A percentile compares a stretch with the other conserved stretches of the same genome.
Conservation (phyloP, 2,888 invertebrate species). For the Apoda limacodes region DNA sequence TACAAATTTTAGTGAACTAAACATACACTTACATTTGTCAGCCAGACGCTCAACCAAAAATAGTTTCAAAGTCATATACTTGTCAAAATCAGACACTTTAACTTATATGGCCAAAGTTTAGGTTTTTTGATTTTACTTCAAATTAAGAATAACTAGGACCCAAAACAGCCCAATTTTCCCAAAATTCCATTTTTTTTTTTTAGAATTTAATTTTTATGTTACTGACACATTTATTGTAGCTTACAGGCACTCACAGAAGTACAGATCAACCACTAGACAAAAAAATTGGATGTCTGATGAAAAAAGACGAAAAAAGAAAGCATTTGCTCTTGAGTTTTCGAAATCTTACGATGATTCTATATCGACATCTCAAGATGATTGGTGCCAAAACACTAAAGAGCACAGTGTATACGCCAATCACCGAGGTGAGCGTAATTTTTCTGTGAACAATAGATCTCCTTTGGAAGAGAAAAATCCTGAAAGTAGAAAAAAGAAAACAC, state of each 20-base stretch:
- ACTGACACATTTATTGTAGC: slow-evolving; percentile 31
- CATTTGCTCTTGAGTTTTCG: slow-evolving; percentile 81
- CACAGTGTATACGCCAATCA: slow-evolving; percentile 31
- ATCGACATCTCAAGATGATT: slow-evolving; percentile 61
- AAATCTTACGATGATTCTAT: slow-evolving; percentile 69
- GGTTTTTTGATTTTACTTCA: too few relatives aligned
- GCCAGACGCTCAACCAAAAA: too few relatives aligned
- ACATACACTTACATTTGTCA: too few relatives aligned
- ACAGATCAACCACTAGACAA: slow-evolving; percentile 49
- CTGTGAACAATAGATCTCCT: slow-evolving; percentile 41
- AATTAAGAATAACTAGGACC: too few relatives aligned
- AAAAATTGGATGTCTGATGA: slow-evolving; percentile 77
- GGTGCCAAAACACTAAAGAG: slow-evolving; percentile 48
- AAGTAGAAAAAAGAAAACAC: slow-evolving; percentile 56
- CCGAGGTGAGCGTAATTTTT: slow-evolving; percentile 39
- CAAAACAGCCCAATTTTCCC: neutral
- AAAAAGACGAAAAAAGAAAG: slow-evolving; percentile 77
- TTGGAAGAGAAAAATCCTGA: slow-evolving; percentile 48
- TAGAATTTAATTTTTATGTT: slow-evolving; percentile 5
- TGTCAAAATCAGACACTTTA: too few relatives aligned
- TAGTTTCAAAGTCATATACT: too few relatives aligned
- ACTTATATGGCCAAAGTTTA: too few relatives aligned
- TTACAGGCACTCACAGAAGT: slow-evolving; percentile 63
- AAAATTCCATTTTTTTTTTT: slow-evolving; percentile 7
- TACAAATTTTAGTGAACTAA: too few relatives aligned